Evolutionary conservation across 2,888 invertebrate genomes (phyloP), one percentile per base, ranked within the genome.

Genomic region (Hermaeophaga mercurialis): DNA sequence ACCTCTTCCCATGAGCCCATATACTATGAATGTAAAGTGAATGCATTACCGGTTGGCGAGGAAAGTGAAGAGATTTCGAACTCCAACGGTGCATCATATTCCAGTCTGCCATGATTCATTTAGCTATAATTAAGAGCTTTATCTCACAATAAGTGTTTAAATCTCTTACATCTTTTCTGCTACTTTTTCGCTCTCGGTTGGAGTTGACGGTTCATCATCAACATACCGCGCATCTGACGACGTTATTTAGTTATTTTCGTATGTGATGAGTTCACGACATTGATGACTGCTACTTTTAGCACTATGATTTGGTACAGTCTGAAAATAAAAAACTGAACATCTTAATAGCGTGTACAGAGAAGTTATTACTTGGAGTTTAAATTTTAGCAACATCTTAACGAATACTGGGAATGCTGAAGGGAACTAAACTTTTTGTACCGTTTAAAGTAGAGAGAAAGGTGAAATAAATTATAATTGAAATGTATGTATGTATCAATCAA

Each of bases 61-160:
- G 9, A 44, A 41, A 39, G 41, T 22, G 41, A 17, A 22, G 41
- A 47, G 12, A 41, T 31, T 31, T 39, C 41, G 39, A 24, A 31
- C 50, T 28, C 41, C 17, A 41, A 39, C 31, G 26, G 49, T 49
- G 49, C 49, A 49, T 49, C 41, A 50, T 50, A 33, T 41, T 14
- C 39, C 19, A 18, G 39, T 44, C 39, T 45, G 48, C 52, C 39
- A 61, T 63, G 63, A 63, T 63, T 63, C 60, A 63, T 62, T 61
- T 57, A 54, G 39, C 41, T 58, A 53, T 63, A 65, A 65, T 65
- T 61, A 63, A 63, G 57, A 54, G 33, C 53, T 59, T 58, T 54
- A 59, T 58, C 57, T 62, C 19, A 12, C 39, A 39, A 39, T 39
- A 19, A 39, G 19, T 22, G 19, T 39, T 39, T 39, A 38, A 38